Conservation (phyloP, 1,140 invertebrate genomes). For the Odontomachus brunneus region DNA sequence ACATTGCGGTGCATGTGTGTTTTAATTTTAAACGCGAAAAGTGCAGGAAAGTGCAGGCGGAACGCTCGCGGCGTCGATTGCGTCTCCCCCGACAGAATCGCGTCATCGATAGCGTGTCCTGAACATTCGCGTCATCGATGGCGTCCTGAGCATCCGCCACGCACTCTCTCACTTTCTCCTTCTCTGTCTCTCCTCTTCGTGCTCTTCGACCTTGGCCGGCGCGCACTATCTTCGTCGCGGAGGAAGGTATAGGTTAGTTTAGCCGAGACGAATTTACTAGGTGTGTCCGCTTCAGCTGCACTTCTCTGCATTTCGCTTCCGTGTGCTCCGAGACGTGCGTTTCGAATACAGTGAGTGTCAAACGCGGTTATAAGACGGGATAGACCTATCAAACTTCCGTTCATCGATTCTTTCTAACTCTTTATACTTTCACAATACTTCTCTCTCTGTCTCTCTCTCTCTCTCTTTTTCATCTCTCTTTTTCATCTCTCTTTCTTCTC, state of each 20-base stretch:
- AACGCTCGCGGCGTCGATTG: constrained; percentile 16
- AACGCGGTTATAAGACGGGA: not conserved
- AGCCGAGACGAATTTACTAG: not conserved
- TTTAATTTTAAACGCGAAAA: not conserved
- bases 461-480: constrained; percentile 18
- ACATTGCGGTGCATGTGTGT: not conserved
- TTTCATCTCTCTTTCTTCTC: no score
- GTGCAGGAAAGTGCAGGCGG: constrained; percentile 4
- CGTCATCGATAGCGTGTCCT: constrained; percentile 47
- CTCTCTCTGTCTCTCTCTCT: not conserved
- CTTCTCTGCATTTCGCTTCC: not conserved
- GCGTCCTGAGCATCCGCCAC: constrained; percentile 44
- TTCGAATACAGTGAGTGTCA: not conserved
- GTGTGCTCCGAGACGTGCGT: not conserved
- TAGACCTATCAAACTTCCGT: no score
- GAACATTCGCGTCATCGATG: constrained; percentile 47
- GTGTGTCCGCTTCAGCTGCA: not conserved
- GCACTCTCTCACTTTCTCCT: not conserved
- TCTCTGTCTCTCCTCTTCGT: not conserved
- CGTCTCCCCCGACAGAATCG: constrained; percentile 33
- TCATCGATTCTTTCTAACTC: constrained; percentile 5
- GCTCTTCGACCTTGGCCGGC: constrained; percentile 42
- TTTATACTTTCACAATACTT: not conserved
- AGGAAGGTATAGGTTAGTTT: constrained; percentile 48
- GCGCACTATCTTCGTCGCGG: constrained; percentile 14